These are phyloP conservation scores for Xestoiulus laeticollis DNA, from an alignment of 2,888 invertebrate genomes.

Conservation along the genomic window DNA sequence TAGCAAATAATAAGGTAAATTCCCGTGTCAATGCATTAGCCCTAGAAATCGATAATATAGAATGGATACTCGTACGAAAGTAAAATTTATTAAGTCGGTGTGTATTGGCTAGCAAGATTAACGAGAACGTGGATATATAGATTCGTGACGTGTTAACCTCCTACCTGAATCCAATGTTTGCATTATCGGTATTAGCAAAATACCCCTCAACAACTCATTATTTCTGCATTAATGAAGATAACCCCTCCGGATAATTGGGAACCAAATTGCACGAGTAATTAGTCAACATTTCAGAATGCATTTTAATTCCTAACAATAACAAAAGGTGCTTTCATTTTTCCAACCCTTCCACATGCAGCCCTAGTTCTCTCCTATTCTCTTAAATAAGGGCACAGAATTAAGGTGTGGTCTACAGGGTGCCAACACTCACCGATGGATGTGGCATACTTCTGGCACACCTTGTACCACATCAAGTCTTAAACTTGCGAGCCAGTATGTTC, in stretches of 20 bases:
- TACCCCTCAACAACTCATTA: conserved; percentile 16
- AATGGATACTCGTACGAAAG: background rate
- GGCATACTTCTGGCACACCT: background rate
- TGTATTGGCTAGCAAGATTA: background rate
- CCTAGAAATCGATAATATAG: background rate
- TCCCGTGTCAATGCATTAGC: background rate
- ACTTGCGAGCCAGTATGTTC: background rate
- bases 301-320: conserved; percentile 20
- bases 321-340: background rate
- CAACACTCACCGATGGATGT: too few species aligned
- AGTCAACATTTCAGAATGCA: conserved; percentile 13
- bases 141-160: background rate
- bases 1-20: background rate
- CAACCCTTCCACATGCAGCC: background rate
- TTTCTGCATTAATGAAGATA: conserved; percentile 33
- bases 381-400: background rate
- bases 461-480: background rate
- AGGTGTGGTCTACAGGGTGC: background rate
- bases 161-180: conserved; percentile 23
- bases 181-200: background rate
- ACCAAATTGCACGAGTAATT: background rate
- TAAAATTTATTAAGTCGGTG: background rate
- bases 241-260: conserved; percentile 12
- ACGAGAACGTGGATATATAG: background rate
- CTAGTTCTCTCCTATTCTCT: background rate